Percentiles rank a stretch among this genome's conserved stretches.
These are phyloP conservation scores for Gorsachius goisagi DNA, from an alignment of 2,113 vertebrate species.

Conservation along the genomic window DNA sequence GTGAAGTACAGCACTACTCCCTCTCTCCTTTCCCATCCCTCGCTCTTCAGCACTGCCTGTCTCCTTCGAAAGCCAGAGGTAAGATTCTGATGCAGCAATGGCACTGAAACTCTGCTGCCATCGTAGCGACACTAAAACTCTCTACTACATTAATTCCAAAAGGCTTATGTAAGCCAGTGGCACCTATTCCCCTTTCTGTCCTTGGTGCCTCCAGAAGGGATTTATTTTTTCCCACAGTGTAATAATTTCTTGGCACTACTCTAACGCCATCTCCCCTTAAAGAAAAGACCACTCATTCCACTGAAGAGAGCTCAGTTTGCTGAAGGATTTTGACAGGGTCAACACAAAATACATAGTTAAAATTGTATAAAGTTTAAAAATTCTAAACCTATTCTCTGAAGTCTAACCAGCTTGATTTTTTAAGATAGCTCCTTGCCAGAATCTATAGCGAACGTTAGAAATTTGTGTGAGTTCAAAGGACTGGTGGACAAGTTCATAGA, in stretches of 20 bases:
- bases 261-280: not conserved
- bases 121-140: not conserved
- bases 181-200: not conserved
- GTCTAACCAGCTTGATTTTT: not conserved
- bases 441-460: not conserved
- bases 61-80: not conserved
- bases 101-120: not conserved
- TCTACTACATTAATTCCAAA: not conserved
- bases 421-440: not conserved
- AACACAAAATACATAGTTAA: not conserved
- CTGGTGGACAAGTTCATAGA: not conserved
- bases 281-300: not conserved
- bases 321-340: not conserved
- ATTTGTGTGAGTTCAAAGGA: rapidly evolving
- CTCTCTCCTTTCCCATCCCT: not conserved
- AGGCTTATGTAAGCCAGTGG: not conserved
- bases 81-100: not conserved
- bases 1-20: not conserved
- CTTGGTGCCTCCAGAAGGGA: not conserved
- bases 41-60: not conserved
- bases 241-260: not conserved
- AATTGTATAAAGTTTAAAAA: not conserved
- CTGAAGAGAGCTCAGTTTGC: not conserved
- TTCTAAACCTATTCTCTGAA: not conserved
- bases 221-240: no score